phyloP scores from a whole-genome alignment of 2,113 vertebrate genomes.

The Nerophis lumbriciformis region DNA sequence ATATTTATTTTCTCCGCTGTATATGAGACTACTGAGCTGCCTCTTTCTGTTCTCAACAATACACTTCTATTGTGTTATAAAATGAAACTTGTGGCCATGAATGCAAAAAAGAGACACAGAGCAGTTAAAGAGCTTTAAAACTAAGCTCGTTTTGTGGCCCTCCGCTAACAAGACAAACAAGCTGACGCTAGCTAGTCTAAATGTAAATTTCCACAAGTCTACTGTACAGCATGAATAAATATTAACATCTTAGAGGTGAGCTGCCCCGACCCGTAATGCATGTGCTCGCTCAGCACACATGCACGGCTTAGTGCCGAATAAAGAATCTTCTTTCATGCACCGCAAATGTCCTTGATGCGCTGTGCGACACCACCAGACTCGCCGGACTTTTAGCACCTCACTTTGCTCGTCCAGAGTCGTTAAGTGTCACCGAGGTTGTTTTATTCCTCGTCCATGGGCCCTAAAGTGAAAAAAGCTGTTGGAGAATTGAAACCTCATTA shows the following conservation, averaged over 20 bases:
- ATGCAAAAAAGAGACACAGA: too few relatives aligned
- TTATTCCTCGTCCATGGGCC: neutral
- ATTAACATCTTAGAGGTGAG: constrained; percentile 7
- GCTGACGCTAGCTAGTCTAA: constrained; percentile 41
- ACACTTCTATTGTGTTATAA: too few relatives aligned
- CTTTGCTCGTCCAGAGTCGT: neutral
- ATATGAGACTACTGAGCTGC: too few relatives aligned
- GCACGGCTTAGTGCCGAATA: constrained; percentile 26
- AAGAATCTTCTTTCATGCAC: constrained; percentile 21
- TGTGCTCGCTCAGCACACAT: constrained; percentile 39
- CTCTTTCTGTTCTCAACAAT: too few relatives aligned
- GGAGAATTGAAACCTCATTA: neutral
- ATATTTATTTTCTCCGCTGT: too few relatives aligned
- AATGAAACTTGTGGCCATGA: too few relatives aligned
- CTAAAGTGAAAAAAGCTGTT: neutral
- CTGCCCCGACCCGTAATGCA: constrained; percentile 21
- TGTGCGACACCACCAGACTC: neutral
- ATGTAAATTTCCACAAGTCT: constrained; percentile 43
- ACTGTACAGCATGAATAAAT: constrained; percentile 39
- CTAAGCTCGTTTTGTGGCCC: neutral
- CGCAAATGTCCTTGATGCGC: constrained; percentile 31
- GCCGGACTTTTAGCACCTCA: constrained; percentile 3
- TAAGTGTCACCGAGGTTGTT: neutral
- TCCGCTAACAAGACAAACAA: constrained; percentile 27
- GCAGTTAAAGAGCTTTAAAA: constrained; percentile 2